Evolutionary conservation across 2,888 invertebrate species (phyloP).

Genomic region (Cosmia pyralina): DNA sequence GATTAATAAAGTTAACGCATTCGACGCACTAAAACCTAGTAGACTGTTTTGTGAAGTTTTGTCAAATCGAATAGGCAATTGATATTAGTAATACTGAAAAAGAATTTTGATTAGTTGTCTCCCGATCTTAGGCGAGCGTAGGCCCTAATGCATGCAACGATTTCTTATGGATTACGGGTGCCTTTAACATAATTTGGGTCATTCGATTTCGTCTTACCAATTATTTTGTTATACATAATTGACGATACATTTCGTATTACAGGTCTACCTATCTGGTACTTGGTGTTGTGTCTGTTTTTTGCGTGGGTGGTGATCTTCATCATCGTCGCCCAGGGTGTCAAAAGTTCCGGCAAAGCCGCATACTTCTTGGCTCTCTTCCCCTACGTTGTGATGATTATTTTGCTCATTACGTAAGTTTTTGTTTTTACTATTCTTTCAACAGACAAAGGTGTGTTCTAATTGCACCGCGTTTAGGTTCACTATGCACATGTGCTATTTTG

Average conservation of each 20-base stretch:
- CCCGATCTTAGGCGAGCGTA: constrained; percentile 5
- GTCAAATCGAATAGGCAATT: background rate
- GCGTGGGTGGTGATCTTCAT: constrained; percentile 93
- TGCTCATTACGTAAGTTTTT: constrained; percentile 90
- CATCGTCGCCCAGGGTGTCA: constrained; percentile 93
- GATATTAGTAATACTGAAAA: background rate
- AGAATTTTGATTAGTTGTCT: constrained; percentile 1
- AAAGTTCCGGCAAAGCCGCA: constrained; percentile 95
- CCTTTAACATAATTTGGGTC: background rate
- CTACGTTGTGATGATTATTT: constrained; percentile 93
- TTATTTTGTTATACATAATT: background rate
- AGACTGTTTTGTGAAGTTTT: background rate
- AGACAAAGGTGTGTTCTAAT: background rate
- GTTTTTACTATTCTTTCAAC: background rate
- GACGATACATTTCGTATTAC: constrained; percentile 21
- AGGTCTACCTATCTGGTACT: constrained; percentile 92
- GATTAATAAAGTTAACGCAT: background rate
- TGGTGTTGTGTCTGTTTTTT: constrained; percentile 91
- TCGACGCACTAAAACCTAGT: background rate
- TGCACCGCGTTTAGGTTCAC: too few species aligned
- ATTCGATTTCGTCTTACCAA: background rate
- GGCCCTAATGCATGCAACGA: background rate
- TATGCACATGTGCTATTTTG: background rate
- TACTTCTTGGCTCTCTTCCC: constrained; percentile 97
- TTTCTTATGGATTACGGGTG: background rate